A percentile compares a stretch with the other conserved stretches of the same genome.
phyloP scores from a whole-genome alignment of 2,797 vertebrate genomes.

The Pseudochaenichthys georgianus region DNA sequence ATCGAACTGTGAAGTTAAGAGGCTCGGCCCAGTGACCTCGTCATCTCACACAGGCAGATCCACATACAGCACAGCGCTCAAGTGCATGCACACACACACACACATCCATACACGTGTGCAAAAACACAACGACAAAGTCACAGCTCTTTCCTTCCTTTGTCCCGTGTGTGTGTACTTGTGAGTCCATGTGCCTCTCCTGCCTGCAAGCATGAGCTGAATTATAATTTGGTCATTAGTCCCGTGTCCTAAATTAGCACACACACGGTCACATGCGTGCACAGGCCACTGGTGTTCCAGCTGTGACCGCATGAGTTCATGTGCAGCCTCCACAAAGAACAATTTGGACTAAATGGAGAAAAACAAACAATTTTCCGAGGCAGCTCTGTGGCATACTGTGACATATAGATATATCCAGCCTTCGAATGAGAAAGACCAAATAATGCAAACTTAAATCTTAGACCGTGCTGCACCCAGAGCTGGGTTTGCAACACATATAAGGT shows the following conservation, averaged over 20 bases:
- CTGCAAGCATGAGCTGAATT: conserved; percentile 71
- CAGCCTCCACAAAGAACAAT: conserved; percentile 24
- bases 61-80: conserved; percentile 36
- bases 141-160: conserved; percentile 3
- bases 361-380: conserved; percentile 42
- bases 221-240: conserved; percentile 75
- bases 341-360: not conserved
- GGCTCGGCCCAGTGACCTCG: conserved; percentile 75
- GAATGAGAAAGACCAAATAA: not conserved
- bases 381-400: conserved; percentile 1
- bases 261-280: conserved; percentile 27
- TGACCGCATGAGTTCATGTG: conserved; percentile 36
- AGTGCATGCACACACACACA: not conserved
- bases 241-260: conserved; percentile 61
- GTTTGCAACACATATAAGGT: not conserved
- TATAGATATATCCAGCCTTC: not conserved
- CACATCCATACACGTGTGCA: not conserved
- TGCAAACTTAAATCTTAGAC: not conserved
- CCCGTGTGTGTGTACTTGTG: conserved; percentile 20
- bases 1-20: conserved; percentile 81
- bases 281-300: conserved; percentile 62
- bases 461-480: not conserved
- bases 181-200: conserved; percentile 51
- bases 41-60: conserved; percentile 55
- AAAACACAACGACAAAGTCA: conserved; percentile 13